Evolutionary conservation across 2,797 vertebrate genomes (phyloP).

Genomic region (Tokudaia muenninki): DNA sequence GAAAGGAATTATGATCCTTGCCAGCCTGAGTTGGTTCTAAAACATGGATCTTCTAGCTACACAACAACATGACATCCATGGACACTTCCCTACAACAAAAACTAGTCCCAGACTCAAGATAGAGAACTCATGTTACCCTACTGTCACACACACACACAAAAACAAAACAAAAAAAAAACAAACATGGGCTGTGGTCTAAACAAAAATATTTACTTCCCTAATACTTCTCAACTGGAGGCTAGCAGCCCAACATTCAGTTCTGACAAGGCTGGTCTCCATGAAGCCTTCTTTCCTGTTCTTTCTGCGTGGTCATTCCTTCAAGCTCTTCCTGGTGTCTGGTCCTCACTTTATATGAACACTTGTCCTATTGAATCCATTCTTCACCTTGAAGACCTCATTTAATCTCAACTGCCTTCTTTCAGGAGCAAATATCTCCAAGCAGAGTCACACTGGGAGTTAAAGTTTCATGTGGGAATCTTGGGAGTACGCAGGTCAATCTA

Average conservation of each 20-base stretch:
- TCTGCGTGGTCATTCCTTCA: neutral
- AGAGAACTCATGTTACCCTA: too few relatives aligned
- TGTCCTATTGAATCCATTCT: neutral
- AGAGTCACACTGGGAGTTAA: neutral
- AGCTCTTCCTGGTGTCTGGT: neutral
- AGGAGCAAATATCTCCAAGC: neutral
- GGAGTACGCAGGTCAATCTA: neutral
- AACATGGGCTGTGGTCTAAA: neutral
- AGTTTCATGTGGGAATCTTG: neutral
- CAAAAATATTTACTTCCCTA: neutral
- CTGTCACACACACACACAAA: too few relatives aligned
- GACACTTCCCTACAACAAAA: too few relatives aligned
- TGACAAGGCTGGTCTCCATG: neutral
- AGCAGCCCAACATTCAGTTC: neutral
- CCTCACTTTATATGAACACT: neutral
- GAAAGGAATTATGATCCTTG: neutral
- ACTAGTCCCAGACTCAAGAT: neutral
- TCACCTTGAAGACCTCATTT: neutral
- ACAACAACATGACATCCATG: neutral
- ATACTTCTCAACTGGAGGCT: neutral
- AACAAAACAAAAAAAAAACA: neutral
- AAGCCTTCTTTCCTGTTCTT: neutral
- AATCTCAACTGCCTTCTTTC: neutral
- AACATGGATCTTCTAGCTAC: neutral
- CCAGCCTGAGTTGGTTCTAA: neutral